Evolutionary conservation across 1,140 invertebrate genomes (phyloP).

Genomic region (Meloidogyne exigua): DNA sequence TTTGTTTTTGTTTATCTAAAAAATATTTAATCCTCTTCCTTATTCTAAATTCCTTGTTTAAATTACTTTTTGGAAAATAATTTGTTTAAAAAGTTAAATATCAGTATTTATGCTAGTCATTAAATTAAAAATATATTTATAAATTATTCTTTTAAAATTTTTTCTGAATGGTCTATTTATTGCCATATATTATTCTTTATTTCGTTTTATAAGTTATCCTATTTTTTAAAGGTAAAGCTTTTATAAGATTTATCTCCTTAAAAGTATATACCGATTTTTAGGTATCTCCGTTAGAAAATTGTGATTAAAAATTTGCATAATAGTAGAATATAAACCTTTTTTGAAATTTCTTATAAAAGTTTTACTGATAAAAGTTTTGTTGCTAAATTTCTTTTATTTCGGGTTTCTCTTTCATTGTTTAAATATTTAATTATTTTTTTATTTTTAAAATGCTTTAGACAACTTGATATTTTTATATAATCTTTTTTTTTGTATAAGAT

Average conservation of each 20-base stretch:
- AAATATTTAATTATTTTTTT: background rate
- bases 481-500: background rate
- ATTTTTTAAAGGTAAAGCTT: too few relatives aligned
- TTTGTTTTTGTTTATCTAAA: too few relatives aligned
- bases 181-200: background rate
- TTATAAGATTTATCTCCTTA: too few relatives aligned
- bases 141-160: background rate
- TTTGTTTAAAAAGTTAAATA: background rate
- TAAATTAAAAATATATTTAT: background rate
- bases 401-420: background rate
- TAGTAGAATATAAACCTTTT: too few relatives aligned
- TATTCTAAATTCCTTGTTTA: background rate
- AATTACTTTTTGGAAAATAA: background rate
- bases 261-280: too few relatives aligned
- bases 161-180: background rate
- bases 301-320: too few relatives aligned
- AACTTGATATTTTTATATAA: background rate
- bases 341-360: background rate
- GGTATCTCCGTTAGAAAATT: too few relatives aligned
- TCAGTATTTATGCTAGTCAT: background rate
- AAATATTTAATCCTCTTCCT: background rate
- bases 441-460: background rate
- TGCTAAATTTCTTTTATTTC: background rate
- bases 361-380: background rate
- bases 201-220: background rate